A percentile compares a stretch with the other conserved stretches of the same genome.
These are phyloP conservation scores for Mastacembelus armatus DNA, from an alignment of 2,797 vertebrate species.

Conservation along the genomic window DNA sequence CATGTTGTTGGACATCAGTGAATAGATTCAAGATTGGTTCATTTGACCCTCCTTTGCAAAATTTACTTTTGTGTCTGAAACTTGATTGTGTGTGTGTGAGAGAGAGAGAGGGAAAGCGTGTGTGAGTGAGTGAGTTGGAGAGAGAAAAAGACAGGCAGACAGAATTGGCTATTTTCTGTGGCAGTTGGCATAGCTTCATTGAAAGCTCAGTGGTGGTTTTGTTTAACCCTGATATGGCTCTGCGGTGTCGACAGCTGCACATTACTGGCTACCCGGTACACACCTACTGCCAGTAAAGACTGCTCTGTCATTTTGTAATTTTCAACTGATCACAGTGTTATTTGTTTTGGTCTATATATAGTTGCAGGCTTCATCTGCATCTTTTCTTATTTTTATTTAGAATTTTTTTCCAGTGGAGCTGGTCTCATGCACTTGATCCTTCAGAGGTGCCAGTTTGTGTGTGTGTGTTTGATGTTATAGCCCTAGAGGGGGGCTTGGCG, in stretches of 20 bases:
- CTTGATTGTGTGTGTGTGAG: constrained; percentile 17
- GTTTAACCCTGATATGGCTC: constrained; percentile 62
- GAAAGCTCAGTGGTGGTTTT: constrained; percentile 64
- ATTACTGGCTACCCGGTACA: constrained; percentile 46
- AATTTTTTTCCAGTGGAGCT: constrained; percentile 41
- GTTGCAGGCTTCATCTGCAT: constrained; percentile 10
- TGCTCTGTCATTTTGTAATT: constrained; percentile 35
- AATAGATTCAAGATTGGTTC: constrained; percentile 60
- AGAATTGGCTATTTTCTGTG: constrained; percentile 65
- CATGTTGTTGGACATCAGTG: constrained; percentile 62
- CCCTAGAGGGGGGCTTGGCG: constrained; percentile 46
- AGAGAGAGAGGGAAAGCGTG: constrained; percentile 6
- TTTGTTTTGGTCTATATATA: constrained; percentile 4
- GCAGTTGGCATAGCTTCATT: constrained; percentile 53
- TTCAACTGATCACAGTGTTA: constrained; percentile 35
- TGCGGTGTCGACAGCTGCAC: constrained; percentile 58
- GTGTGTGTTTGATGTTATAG: constrained; percentile 16
- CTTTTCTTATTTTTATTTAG: constrained; percentile 51
- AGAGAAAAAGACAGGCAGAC: constrained; percentile 37
- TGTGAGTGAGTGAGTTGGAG: constrained; percentile 1
- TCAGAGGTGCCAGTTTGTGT: constrained; percentile 80
- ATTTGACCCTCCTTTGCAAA: constrained; percentile 46
- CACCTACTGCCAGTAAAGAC: constrained; percentile 45
- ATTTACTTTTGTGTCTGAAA: constrained; percentile 41
- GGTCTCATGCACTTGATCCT: constrained; percentile 82